Evolutionary conservation across 1,140 invertebrate species (phyloP), one percentile per base, ranked within the genome.

Genomic region (Formica selysi): DNA sequence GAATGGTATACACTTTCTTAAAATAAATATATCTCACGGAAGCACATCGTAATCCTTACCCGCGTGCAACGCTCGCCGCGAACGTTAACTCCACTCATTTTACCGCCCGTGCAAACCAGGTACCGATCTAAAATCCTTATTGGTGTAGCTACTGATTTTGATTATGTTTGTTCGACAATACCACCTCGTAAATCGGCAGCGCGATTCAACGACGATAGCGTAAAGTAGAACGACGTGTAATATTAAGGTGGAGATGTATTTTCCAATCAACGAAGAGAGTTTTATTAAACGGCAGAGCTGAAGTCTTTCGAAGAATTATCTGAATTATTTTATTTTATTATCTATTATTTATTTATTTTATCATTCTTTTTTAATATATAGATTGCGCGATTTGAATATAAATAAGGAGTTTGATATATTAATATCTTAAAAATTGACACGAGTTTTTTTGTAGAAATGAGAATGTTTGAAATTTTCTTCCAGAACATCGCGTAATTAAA

Each of bases 11-110:
- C 73, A 76, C 67, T 86, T 91, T 87, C 88, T 88, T 90, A 91
- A 88, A 89, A 90, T 89, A 91, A 91, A 91, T 90, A 89, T 90
- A 89, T 90, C 87, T 84, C 36, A 36, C 32, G 85, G n/a, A 87
- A 91, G 85, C 87, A 91, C 67, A 70, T 90, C 86, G 89, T 91
- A 89, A 89, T 87, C 74, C 48, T 19, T 5, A 16, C 48, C 48
- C 29, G 62, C 65, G 41, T 36, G 48, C 44, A 51, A 41, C 68
- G 54, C 48, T 11, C 44, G 32, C 26, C 41, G 38, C 76, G 76
- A 89, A 86, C 87, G 83, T 89, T 89, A 89, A 89, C 61, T 87
- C 61, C 5, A 13, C 26, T 26, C n/a, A 81, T 62, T 88, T 89
- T 88, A 88, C 70, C 73, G 62, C 67, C 44, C 32, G 59, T 61